Evolutionary conservation across 2,113 vertebrate species (phyloP), one percentile per base, ranked within the genome.

Genomic region (Baryphthengus martii): DNA sequence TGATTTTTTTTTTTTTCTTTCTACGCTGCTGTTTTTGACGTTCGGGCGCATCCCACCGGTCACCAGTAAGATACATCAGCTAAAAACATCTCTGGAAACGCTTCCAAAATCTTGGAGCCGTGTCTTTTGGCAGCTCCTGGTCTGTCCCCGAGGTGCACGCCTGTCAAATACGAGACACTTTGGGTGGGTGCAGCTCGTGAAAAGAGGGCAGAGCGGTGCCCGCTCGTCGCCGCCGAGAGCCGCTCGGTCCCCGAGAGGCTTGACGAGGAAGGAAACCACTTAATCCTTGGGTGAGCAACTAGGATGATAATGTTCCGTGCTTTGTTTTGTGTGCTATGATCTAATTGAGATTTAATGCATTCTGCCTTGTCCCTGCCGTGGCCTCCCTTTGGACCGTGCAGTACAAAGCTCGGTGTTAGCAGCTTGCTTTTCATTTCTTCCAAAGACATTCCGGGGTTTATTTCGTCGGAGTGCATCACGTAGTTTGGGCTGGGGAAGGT

Each of bases 281-380:
- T 97, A 95, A 95, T 96, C 90, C 95, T 97, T 96, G 94, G 89
- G 49, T 97, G 97, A 97, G 95, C 94, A 96, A 93, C 94, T 92
- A 18, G 6, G 93, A 92, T 86, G 93, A 17, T 93, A 65, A 78
- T 21, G 58, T 77, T 82, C 71, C 9, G 23, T 56, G 85, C 84
- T 93, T 79, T 84, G 70, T 59, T n/a, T n/a, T 70, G 45, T 97
- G 90, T 95, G 96, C 98, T 95, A 84, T 98, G 97, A 98, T 98
- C 98, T 98, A 97, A 98, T 98, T 98, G 98, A 98, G 96, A 96
- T 95, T 97, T 97, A 98, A 97, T 98, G 98, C 96, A 97, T 97
- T 97, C 93, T 90, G 87, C 96, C 94, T 58, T 97, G 97, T 91
- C 98, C 98, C 89, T 90, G 84, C 96, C 65, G 7, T 90, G 81